A percentile compares a stretch with the other conserved stretches of the same genome.
Conservation (phyloP, 2,797 vertebrate species). For the Xiphophorus birchmanni region DNA sequence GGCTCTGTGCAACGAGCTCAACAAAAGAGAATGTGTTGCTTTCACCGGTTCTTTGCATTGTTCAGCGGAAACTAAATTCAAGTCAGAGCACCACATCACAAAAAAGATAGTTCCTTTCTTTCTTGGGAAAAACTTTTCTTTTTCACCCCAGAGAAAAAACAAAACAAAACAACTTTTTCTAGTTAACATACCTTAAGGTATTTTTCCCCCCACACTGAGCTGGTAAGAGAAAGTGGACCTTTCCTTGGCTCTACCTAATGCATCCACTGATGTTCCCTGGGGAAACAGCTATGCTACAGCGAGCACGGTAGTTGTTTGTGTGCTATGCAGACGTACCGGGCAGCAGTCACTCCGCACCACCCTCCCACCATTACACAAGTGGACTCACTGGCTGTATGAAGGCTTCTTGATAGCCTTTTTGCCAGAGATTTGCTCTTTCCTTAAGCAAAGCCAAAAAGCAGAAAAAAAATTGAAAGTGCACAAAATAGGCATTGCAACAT, state of each 20-base stretch:
- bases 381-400: conserved; percentile 36
- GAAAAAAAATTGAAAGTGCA: conserved; percentile 4
- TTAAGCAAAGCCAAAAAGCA: conserved; percentile 8
- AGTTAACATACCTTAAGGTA: conserved; percentile 20
- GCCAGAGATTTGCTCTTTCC: not conserved
- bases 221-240: conserved; percentile 3
- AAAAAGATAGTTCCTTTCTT: conserved; percentile 14
- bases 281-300: conserved; percentile 28
- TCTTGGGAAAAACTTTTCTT: conserved; percentile 4
- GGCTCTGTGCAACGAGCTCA: not conserved
- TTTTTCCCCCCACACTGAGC: not conserved
- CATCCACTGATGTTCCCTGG: conserved; percentile 25
- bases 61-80: conserved; percentile 17
- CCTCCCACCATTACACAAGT: conserved; percentile 28
- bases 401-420: conserved; percentile 17
- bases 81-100: conserved; percentile 21
- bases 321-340: conserved; percentile 22
- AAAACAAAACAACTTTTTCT: not conserved
- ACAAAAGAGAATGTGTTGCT: not conserved
- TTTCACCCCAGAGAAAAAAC: conserved; percentile 4
- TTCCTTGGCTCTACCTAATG: conserved; percentile 13
- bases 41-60: conserved; percentile 24
- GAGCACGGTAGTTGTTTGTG: conserved; percentile 33
- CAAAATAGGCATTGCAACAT: not conserved
- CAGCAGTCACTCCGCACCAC: not conserved